Conservation (phyloP, 2,888 invertebrate genomes). For the Drosophila prostipennis region DNA sequence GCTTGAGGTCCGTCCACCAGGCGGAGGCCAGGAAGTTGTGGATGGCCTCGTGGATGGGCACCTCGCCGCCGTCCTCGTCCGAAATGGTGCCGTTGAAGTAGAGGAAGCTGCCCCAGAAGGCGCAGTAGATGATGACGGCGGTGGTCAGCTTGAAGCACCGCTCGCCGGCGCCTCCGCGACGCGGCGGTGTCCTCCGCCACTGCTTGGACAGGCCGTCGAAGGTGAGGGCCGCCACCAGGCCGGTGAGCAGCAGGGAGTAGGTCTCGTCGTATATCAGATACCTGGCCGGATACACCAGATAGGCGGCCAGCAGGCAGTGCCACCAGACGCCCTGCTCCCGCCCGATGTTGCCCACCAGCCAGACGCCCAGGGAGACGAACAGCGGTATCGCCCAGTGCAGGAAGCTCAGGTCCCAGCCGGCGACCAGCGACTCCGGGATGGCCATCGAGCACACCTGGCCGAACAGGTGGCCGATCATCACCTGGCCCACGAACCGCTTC, state of each 20-base stretch:
- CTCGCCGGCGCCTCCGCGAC: constrained; percentile 84
- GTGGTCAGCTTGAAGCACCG: constrained; percentile 87
- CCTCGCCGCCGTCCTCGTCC: constrained; percentile 93
- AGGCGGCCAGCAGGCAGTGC: constrained; percentile 89
- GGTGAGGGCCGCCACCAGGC: constrained; percentile 87
- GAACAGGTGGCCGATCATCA: constrained; percentile 92
- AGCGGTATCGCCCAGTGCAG: constrained; percentile 90
- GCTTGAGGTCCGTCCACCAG: constrained; percentile 93
- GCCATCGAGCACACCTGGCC: constrained; percentile 90
- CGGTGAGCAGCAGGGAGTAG: constrained; percentile 88
- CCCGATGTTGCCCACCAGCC: constrained; percentile 96
- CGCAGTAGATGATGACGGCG: constrained; percentile 89
- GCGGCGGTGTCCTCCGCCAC: constrained; percentile 89
- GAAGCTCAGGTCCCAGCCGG: constrained; percentile 89
- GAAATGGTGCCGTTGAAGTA: constrained; percentile 95
- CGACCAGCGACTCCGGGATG: constrained; percentile 90
- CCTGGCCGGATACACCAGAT: constrained; percentile 88
- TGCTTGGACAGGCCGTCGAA: constrained; percentile 92
- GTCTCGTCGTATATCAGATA: constrained; percentile 91
- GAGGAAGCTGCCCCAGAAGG: constrained; percentile 91
- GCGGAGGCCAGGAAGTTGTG: constrained; percentile 95
- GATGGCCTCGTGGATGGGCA: constrained; percentile 94
- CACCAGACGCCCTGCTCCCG: constrained; percentile 90
- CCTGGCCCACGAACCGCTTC: constrained; percentile 90
- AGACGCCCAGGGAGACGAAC: constrained; percentile 91